phyloP scores from a whole-genome alignment of 2,888 invertebrate species.

The Synanthedon andrenaeformis region DNA sequence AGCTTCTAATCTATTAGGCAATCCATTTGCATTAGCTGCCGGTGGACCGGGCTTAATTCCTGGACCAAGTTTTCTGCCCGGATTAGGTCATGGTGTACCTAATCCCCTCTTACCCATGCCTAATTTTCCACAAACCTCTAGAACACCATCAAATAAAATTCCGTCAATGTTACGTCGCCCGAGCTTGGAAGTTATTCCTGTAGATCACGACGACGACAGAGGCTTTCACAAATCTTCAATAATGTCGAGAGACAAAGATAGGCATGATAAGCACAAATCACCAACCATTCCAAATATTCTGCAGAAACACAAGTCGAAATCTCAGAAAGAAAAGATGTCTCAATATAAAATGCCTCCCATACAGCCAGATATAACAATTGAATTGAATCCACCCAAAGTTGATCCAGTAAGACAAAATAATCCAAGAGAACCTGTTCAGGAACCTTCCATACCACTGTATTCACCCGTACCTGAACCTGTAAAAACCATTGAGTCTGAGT shows the following conservation, averaged over 20 bases:
- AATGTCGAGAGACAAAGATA: conserved; percentile 47
- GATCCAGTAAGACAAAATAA: conserved; percentile 38
- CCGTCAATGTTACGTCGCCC: conserved; percentile 71
- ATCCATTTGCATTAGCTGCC: conserved; percentile 63
- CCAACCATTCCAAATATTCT: conserved; percentile 61
- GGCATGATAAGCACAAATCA: conserved; percentile 62
- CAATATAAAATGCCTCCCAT: conserved; percentile 62
- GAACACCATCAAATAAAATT: conserved; percentile 69
- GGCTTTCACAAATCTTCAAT: conserved; percentile 41
- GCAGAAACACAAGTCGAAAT: conserved; percentile 55
- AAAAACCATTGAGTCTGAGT: conserved; percentile 15
- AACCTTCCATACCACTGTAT: conserved; percentile 25
- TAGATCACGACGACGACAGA: conserved; percentile 62
- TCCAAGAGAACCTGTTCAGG: conserved; percentile 19
- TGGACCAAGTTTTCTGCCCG: conserved; percentile 52
- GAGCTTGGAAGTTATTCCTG: conserved; percentile 66
- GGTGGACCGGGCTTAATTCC: conserved; percentile 75
- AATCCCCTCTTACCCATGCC: conserved; percentile 66
- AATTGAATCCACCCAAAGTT: conserved; percentile 61
- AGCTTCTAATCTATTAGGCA: conserved; percentile 52
- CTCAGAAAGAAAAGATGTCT: conserved; percentile 56
- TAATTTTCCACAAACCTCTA: conserved; percentile 71
- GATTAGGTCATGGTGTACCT: conserved; percentile 43
- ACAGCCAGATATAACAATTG: conserved; percentile 72
- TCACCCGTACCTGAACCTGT: conserved; percentile 17